phyloP scores from a whole-genome alignment of 2,797 vertebrate genomes.

The Notolepis coatsorum region DNA sequence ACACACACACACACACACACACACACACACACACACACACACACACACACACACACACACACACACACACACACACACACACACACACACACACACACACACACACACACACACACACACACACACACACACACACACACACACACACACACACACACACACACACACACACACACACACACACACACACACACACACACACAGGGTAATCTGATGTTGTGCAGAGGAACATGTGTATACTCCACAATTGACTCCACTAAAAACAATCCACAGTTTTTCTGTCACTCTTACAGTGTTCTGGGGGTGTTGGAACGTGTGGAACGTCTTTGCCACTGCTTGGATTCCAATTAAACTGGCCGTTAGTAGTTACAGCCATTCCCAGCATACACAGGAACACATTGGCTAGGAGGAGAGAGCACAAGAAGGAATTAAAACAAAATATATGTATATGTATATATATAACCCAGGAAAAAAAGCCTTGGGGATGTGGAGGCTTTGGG shows the following conservation, averaged over 20 bases:
- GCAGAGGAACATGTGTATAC: not conserved
- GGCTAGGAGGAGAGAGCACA: constrained; percentile 48
- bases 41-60: constrained; percentile 67
- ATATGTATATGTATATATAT: too few relatives aligned
- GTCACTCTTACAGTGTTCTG: too few relatives aligned
- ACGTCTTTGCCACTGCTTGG: too few relatives aligned
- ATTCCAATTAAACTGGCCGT: too few relatives aligned
- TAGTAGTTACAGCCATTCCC: constrained; percentile 45
- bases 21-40: not conserved
- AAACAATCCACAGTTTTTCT: not conserved
- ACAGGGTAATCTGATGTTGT: too few relatives aligned
- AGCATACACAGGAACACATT: constrained; percentile 68
- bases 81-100: too few relatives aligned
- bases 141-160: too few relatives aligned
- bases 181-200: constrained; percentile 11
- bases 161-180: too few relatives aligned
- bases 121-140: constrained; percentile 63
- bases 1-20: not conserved
- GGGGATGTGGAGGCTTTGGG: not conserved
- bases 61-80: too few relatives aligned
- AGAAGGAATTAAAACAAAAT: not conserved
- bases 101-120: constrained; percentile 11
- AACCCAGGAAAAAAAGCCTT: not conserved
- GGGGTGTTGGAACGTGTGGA: too few relatives aligned
- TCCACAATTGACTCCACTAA: too few relatives aligned